Evolutionary conservation across 2,797 vertebrate species (phyloP), one percentile per base, ranked within the genome.

Genomic region (Falco concolor): DNA sequence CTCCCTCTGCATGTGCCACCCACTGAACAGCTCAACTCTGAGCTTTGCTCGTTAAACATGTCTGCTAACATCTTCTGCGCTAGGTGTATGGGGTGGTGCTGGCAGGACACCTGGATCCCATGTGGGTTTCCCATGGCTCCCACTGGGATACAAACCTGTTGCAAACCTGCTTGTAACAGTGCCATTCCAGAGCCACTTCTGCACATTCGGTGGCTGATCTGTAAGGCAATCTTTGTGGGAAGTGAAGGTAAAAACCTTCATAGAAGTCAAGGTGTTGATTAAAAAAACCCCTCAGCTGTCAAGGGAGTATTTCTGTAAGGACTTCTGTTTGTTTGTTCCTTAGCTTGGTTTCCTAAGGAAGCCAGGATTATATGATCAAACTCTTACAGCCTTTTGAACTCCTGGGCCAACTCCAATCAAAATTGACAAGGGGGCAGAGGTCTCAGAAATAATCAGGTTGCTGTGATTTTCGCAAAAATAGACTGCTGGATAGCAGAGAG

Each of bases 381-480:
- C 95, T 87, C 56, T 70, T 97, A 80, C 81, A 92, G 96, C 86
- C 93, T 95, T 97, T 97, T 97, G 96, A 96, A 97, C 95, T 96
- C 68, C 81, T 54, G 78, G 81, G 84, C 92, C 92, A 90, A 83
- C 89, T 91, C 68, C 93, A 92, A 97, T 97, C 93, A 96, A 87
- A 96, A 93, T 93, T 97, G 96, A 97, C 96, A 96, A 82, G 96
- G 64, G 95, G 95, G 93, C 96, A 97, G 96, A 97, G 95, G 96
- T 97, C 96, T 96, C 90, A 96, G 96, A 96, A 97, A 96, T 97
- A 96, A 97, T 94, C 96, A 96, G 81, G 92, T 95, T 92, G 78
- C 90, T 97, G 84, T 77, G 95, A 97, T 94, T 96, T 97, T 95
- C 2, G 1, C 22, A 14, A 77, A 96, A 95, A 85, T 95, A 80